Conservation (phyloP, 1,140 invertebrate species). For the Tribolium madens region DNA sequence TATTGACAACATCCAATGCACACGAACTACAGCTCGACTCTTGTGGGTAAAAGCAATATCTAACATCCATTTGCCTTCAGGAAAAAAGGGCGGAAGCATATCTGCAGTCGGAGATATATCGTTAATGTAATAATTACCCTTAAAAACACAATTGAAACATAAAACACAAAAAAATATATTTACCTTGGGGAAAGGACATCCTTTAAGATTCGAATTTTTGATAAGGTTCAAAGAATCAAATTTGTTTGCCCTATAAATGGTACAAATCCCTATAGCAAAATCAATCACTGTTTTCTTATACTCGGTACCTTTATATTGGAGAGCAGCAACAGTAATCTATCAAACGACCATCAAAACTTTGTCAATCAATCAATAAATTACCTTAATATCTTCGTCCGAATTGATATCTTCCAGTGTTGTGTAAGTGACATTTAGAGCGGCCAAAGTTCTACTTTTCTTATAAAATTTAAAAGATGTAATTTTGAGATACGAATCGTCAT, state of each 20-base stretch:
- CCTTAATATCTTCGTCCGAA: conserved; percentile 3
- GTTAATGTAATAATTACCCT: conserved; percentile 10
- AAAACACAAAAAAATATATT: not conserved
- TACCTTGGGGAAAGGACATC: conserved; percentile 20
- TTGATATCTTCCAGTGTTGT: conserved; percentile 1
- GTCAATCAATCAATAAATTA: not conserved
- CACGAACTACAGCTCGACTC: not conserved
- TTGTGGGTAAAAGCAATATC: not conserved
- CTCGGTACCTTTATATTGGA: not conserved
- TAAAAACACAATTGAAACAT: not conserved
- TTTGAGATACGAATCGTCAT: not conserved
- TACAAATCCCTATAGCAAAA: conserved; percentile 22
- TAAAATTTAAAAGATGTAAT: conserved; percentile 2
- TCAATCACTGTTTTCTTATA: conserved; percentile 19
- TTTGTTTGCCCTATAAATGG: conserved; percentile 3
- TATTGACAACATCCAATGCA: conserved; percentile 9
- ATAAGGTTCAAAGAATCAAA: not conserved
- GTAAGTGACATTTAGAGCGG: conserved; percentile 4
- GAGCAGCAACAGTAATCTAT: not conserved
- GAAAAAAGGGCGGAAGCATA: conserved; percentile 1
- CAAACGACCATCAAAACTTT: not conserved
- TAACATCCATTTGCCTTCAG: conserved; percentile 6
- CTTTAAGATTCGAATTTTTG: conserved; percentile 18
- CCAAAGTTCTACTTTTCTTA: conserved; percentile 1
- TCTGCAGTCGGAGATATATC: conserved; percentile 2